phyloP scores from a whole-genome alignment of 2,888 invertebrate species.

The Hyalella azteca region DNA sequence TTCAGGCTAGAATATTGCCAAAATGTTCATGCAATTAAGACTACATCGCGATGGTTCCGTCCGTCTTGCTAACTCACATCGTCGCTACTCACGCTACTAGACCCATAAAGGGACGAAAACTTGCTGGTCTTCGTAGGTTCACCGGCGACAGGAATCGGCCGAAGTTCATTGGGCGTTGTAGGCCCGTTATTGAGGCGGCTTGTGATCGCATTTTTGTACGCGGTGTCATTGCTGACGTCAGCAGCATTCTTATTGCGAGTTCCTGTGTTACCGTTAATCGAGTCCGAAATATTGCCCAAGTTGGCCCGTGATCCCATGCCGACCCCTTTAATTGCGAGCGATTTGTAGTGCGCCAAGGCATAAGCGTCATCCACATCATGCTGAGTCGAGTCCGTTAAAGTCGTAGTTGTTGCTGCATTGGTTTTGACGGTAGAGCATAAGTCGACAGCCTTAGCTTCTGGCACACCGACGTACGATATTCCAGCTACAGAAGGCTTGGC shows the following conservation, averaged over 20 bases:
- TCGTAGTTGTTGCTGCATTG: slow-evolving; percentile 29
- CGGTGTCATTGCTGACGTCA: slow-evolving; percentile 6
- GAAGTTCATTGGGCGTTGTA: slow-evolving; percentile 44
- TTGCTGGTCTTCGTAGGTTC: slow-evolving; percentile 27
- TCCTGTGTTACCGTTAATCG: neutral
- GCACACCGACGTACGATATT: neutral
- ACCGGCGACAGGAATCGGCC: slow-evolving; percentile 27
- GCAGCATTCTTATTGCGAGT: neutral
- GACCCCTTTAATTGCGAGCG: slow-evolving; percentile 30
- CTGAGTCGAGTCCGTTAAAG: slow-evolving; percentile 40
- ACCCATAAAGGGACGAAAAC: slow-evolving; percentile 43
- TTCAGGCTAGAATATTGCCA: neutral
- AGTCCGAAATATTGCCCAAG: neutral
- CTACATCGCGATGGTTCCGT: slow-evolving; percentile 16
- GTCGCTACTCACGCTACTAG: slow-evolving; percentile 56
- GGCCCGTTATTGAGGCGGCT: slow-evolving; percentile 42
- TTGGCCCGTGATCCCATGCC: slow-evolving; percentile 9
- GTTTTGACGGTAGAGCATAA: slow-evolving; percentile 3
- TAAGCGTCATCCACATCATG: slow-evolving; percentile 44
- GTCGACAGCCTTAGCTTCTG: slow-evolving; percentile 1
- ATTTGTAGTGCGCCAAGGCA: slow-evolving; percentile 41
- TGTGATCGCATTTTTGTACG: slow-evolving; percentile 12
- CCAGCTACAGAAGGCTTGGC: slow-evolving; percentile 46
- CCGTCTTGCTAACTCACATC: slow-evolving; percentile 43
- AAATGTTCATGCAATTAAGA: neutral